Conservation (phyloP, 2,888 invertebrate genomes). For the Baccha elongata region DNA sequence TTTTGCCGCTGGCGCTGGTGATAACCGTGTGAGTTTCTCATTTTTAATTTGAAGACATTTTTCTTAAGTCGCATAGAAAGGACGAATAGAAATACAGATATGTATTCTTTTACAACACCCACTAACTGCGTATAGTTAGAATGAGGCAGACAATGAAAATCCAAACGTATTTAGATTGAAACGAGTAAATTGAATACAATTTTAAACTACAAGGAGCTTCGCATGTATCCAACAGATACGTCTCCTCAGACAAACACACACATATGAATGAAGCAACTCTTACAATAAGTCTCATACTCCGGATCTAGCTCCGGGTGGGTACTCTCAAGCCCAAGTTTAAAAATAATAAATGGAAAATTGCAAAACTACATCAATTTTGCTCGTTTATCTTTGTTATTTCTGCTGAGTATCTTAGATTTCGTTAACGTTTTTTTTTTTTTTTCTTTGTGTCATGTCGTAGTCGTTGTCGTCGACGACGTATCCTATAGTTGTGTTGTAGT, state of each 20-base stretch:
- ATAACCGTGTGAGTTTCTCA: slow-evolving; percentile 66
- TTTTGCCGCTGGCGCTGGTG: slow-evolving; percentile 24
- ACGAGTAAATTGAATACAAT: slow-evolving; percentile 69
- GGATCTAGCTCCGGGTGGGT: slow-evolving; percentile 1
- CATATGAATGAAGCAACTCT: too few species aligned
- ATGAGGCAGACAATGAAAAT: slow-evolving; percentile 16
- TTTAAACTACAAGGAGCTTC: slow-evolving; percentile 61
- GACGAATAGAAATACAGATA: slow-evolving; percentile 3
- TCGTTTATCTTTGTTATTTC: slow-evolving; percentile 74
- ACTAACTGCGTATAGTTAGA: background rate
- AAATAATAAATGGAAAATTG: slow-evolving; percentile 74
- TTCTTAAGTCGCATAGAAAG: slow-evolving; percentile 50
- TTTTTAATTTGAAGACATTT: slow-evolving; percentile 71
- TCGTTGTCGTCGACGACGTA: background rate
- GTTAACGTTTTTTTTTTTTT: slow-evolving; percentile 50
- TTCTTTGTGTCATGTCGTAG: slow-evolving; percentile 38
- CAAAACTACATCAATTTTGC: slow-evolving; percentile 73
- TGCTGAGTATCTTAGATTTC: slow-evolving; percentile 71
- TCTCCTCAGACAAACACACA: slow-evolving; percentile 19
- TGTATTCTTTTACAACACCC: background rate
- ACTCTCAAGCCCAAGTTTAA: slow-evolving; percentile 61
- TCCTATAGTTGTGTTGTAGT: background rate
- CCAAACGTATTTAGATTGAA: slow-evolving; percentile 54
- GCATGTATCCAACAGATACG: slow-evolving; percentile 39
- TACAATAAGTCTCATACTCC: too few species aligned